A percentile compares a stretch with the other conserved stretches of the same genome.
These are phyloP conservation scores for Drosophila hydei DNA, from an alignment of 1,140 invertebrate species.

Conservation along the genomic window DNA sequence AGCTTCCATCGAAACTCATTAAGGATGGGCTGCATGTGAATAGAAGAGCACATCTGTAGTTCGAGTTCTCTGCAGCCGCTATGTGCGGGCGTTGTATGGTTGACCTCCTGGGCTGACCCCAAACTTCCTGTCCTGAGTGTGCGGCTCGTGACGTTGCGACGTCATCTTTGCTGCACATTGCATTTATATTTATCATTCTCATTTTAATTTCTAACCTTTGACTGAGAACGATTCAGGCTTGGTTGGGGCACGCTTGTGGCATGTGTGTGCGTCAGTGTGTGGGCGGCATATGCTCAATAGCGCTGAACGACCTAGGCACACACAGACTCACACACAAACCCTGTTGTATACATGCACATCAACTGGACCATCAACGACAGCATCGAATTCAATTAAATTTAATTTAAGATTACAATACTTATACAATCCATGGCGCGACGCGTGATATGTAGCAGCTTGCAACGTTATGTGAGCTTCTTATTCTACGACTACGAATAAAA, in stretches of 20 bases:
- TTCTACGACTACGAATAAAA: conserved; percentile 14
- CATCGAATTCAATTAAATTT: conserved; percentile 84
- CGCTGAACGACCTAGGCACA: conserved; percentile 49
- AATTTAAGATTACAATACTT: conserved; percentile 82
- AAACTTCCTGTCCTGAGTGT: conserved; percentile 63
- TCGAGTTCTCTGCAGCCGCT: neutral
- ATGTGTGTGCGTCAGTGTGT: conserved; percentile 5
- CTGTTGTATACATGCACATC: conserved; percentile 26
- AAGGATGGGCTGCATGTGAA: neutral
- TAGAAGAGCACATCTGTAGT: neutral
- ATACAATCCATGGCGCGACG: conserved; percentile 49
- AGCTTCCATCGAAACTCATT: conserved; percentile 39
- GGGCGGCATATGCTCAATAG: conserved; percentile 42
- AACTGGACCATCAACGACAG: conserved; percentile 46
- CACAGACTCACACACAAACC: conserved; percentile 17
- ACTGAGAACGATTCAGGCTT: conserved; percentile 42
- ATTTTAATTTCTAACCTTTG: conserved; percentile 80
- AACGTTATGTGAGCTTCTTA: conserved; percentile 23
- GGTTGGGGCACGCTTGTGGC: conserved; percentile 12
- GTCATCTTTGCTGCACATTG: conserved; percentile 33
- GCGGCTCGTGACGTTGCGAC: conserved; percentile 19
- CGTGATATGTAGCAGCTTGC: conserved; percentile 33
- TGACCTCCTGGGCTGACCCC: conserved; percentile 68
- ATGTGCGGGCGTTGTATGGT: conserved; percentile 40
- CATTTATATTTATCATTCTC: conserved; percentile 48